phyloP scores from a whole-genome alignment of 2,888 invertebrate genomes.

The Eledona agricola region DNA sequence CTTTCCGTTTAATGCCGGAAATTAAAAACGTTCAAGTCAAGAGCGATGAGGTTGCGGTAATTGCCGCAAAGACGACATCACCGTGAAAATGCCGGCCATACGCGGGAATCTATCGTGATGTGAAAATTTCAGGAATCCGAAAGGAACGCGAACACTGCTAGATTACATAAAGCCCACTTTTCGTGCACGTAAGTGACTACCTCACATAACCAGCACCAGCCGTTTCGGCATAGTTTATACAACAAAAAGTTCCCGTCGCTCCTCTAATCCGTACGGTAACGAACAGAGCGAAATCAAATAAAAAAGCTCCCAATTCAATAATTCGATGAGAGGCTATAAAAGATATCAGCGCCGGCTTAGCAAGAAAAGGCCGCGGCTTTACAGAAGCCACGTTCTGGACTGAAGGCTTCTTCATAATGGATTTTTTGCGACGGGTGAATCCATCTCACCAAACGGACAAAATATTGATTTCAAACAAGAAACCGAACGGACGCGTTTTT shows the following conservation, averaged over 20 bases:
- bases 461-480: slow-evolving; percentile 5
- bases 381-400: slow-evolving; percentile 41
- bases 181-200: slow-evolving; percentile 35
- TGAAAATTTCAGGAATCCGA: slow-evolving; percentile 39
- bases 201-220: slow-evolving; percentile 34
- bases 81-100: slow-evolving; percentile 37
- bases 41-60: slow-evolving; percentile 14
- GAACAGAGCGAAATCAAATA: slow-evolving; percentile 48
- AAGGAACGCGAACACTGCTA: slow-evolving; percentile 38
- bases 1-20: slow-evolving; percentile 34
- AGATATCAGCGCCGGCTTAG: slow-evolving; percentile 50
- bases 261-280: slow-evolving; percentile 44
- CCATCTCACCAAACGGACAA: background rate
- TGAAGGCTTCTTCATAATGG: slow-evolving; percentile 25
- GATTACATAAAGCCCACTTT: slow-evolving; percentile 34
- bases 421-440: slow-evolving; percentile 16
- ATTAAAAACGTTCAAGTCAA: slow-evolving; percentile 34
- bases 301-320: slow-evolving; percentile 51
- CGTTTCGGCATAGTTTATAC: slow-evolving; percentile 35
- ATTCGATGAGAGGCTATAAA: slow-evolving; percentile 48
- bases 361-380: slow-evolving; percentile 45
- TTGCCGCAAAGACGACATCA: background rate
- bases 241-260: slow-evolving; percentile 36
- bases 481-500: background rate
- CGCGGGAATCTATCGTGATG: slow-evolving; percentile 39